These are phyloP conservation scores for Tuta absoluta DNA, from an alignment of 2,888 invertebrate genomes.

Conservation along the genomic window DNA sequence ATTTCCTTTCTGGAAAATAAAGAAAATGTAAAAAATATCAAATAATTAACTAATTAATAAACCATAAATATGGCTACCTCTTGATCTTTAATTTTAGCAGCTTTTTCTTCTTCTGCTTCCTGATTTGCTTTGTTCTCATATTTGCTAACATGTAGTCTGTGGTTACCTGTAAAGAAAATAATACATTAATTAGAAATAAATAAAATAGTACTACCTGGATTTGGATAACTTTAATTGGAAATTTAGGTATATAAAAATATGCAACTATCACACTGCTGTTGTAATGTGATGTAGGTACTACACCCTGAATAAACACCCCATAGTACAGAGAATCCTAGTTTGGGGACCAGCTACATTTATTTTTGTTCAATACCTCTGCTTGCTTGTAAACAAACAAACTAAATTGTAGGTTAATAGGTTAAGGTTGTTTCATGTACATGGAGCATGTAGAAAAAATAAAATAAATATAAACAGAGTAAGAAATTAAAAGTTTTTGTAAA, in stretches of 20 bases:
- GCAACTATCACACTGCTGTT: too few relatives aligned
- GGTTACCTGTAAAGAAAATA: conserved; percentile 56
- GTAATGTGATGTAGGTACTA: too few relatives aligned
- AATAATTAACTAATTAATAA: not conserved
- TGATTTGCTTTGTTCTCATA: conserved; percentile 70
- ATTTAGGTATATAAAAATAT: too few relatives aligned
- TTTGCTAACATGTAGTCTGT: conserved; percentile 68
- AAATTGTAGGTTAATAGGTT: too few relatives aligned
- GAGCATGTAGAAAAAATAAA: too few relatives aligned
- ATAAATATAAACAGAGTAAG: too few relatives aligned
- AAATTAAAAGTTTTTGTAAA: too few relatives aligned
- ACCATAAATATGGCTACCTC: conserved; percentile 51
- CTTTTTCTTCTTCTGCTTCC: conserved; percentile 60
- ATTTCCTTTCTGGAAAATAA: conserved; percentile 60
- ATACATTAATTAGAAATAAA: conserved; percentile 17
- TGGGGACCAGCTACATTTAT: too few relatives aligned
- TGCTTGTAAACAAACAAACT: not conserved
- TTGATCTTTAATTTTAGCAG: conserved; percentile 55
- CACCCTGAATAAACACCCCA: too few relatives aligned
- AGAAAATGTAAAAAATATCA: not conserved
- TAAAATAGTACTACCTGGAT: not conserved
- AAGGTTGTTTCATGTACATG: too few relatives aligned
- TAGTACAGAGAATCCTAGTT: too few relatives aligned
- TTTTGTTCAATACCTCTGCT: not conserved
- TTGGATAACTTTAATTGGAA: too few relatives aligned